A percentile compares a stretch with the other conserved stretches of the same genome.
Evolutionary conservation across 2,797 vertebrate genomes (phyloP).

Genomic region (Bradypodion pumilum): DNA sequence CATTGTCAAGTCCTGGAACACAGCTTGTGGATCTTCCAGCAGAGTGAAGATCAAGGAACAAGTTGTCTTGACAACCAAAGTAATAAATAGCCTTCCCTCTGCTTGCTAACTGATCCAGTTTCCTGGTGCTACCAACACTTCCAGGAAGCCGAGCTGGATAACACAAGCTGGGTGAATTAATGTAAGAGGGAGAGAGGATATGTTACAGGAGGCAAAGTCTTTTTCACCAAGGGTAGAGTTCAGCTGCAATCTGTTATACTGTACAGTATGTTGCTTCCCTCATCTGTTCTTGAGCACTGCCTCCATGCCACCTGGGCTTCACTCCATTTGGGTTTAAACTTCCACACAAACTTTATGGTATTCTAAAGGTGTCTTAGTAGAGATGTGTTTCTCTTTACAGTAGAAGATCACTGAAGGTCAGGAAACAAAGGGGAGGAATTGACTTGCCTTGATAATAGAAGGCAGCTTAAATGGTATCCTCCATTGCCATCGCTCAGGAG

Average conservation of each 20-base stretch:
- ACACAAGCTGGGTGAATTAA: background rate
- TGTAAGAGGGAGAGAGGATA: too few species aligned
- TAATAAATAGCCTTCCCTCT: slow-evolving; percentile 33
- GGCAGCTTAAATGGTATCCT: background rate
- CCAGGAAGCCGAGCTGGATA: background rate
- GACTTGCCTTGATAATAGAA: background rate
- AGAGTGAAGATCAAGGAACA: background rate
- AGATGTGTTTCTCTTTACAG: background rate
- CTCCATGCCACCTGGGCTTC: too few species aligned
- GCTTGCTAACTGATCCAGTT: slow-evolving; percentile 6
- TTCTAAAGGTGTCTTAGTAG: background rate
- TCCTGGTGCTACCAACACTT: background rate
- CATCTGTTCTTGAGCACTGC: background rate
- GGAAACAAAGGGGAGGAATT: background rate
- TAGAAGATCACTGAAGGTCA: background rate
- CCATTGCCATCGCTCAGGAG: too few species aligned
- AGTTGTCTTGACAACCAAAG: slow-evolving; percentile 26
- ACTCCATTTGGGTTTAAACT: background rate
- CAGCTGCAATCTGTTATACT: background rate
- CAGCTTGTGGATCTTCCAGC: slow-evolving; percentile 1
- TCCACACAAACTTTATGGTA: background rate
- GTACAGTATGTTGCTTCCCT: too few species aligned
- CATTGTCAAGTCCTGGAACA: background rate
- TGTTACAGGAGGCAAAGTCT: background rate
- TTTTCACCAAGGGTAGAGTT: too few species aligned